Evolutionary conservation across 2,797 vertebrate genomes (phyloP), one percentile per base, ranked within the genome.

Genomic region (Acridotheres tristis): DNA sequence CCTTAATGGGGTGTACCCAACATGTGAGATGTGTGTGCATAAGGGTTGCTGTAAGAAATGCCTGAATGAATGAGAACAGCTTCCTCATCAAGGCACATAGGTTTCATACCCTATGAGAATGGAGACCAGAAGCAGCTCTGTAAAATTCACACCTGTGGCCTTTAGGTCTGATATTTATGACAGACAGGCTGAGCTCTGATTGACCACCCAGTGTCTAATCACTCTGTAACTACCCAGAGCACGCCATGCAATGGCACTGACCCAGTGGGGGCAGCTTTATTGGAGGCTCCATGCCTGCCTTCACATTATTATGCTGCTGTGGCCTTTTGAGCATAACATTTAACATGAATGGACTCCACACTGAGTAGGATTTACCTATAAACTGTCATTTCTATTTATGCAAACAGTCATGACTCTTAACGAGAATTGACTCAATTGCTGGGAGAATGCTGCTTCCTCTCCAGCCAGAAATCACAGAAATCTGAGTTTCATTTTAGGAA

Each of bases 151-250:
- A 95, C 94, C 94, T 93, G 85, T 95, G 89, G 91, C 90, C 91
- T 84, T 92, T 89, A 50, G 94, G 85, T 67, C 85, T 93, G 65
- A 65, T 90, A 80, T 92, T 93, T 95, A 53, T 94, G 66, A 95
- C 69, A 91, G 90, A 67, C 89, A 92, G 85, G 76, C 68, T 95
- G 95, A 77, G 78, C 73, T 87, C 47, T 96, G 96, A 97, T 97
- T 94, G 93, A 94, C 96, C 95, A 92, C 96, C 82, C 96, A 94
- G 96, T 91, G 95, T 92, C 69, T 96, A 97, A 97, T 96, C 93
- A 89, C 95, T 93, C 95, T 91, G 91, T 96, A 97, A 97, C 96
- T 97, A 91, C 67, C 96, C 85, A 91, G 90, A 95, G 94, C 96
- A 89, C 79, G 27, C 94, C 95, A 78, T 57, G 82, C 95, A 89